Evolutionary conservation across 2,113 vertebrate species (phyloP), one percentile per base, ranked within the genome.

Genomic region (Boulengeromyrus knoepffleri): DNA sequence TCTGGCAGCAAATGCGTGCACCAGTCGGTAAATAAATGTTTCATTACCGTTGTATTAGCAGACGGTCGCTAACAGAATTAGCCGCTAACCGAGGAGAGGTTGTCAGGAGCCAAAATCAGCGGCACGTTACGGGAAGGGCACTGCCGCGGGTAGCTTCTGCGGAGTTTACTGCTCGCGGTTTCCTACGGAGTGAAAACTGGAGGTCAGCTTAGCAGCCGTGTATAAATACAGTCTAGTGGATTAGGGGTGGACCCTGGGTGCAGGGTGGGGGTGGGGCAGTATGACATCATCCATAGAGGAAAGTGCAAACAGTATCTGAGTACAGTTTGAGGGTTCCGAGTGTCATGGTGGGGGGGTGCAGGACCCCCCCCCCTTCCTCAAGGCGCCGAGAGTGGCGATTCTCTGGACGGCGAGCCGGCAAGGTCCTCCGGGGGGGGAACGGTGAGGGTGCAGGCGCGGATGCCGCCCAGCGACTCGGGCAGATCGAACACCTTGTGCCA

Each of bases 401-500:
- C 97, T 92, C 96, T 93, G 86, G 96, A 97, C 0, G 96, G 96
- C 90, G 96, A 97, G 84, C 96, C 95, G 85, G 95, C 95, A 4
- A 94, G 94, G 93, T 97, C 96, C 92, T 97, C 96, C 0, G 96
- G 96, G 46, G 96, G 96, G 89, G 97, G 97, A 90, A 97, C 97
- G 0, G 96, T 97, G n/a, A 97, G 96, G 80, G 97, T 97, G 90
- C 97, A 97, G 90, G 97, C 97, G 90, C 97, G 95, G 92, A 97
- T 97, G 87, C 97, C 97, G 50, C 96, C 97, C 2, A 97, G 96
- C 0, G 96, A 97, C 88, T 97, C 97, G 0, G 97, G 97, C 53
- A 97, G 96, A 92, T 97, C 97, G 91, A 97, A 97, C 0, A 97
- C 97, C 93, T 97, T 97, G 93, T 97, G 96, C 97, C 97, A 97